Conservation (phyloP, 35 echinoderm and acorn worm species). For the Apostichopus japonicus region DNA sequence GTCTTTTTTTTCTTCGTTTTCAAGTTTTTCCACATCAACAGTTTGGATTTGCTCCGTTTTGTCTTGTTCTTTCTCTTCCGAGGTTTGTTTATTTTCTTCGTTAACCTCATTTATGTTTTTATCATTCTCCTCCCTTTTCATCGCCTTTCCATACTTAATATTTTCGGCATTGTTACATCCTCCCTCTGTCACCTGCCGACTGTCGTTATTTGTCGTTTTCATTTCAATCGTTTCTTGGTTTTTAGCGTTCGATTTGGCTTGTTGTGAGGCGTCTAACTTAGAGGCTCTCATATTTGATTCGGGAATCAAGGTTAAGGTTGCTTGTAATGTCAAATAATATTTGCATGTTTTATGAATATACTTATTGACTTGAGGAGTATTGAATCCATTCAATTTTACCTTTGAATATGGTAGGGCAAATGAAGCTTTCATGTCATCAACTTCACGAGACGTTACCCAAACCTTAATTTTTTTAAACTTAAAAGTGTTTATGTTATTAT, state of each 20-base stretch:
- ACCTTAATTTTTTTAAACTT: background rate
- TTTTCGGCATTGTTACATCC: background rate
- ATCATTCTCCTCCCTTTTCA: background rate
- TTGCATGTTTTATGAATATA: slow-evolving; percentile 4
- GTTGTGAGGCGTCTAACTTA: background rate
- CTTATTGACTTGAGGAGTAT: background rate
- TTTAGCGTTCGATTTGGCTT: too few relatives aligned
- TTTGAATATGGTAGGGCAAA: slow-evolving; percentile 18
- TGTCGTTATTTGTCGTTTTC: too few relatives aligned
- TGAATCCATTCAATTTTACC: slow-evolving; percentile 15
- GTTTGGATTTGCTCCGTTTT: too few relatives aligned
- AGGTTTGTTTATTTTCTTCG: too few relatives aligned
- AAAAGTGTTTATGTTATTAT: background rate
- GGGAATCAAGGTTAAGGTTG: background rate
- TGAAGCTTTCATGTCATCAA: slow-evolving; percentile 11
- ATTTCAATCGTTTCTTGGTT: too few relatives aligned
- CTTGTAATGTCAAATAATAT: background rate
- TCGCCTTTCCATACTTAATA: background rate
- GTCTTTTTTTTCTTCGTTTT: too few relatives aligned
- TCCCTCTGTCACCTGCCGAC: too few relatives aligned
- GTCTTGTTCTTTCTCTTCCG: too few relatives aligned
- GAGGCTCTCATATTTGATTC: background rate
- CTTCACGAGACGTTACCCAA: slow-evolving; percentile 41
- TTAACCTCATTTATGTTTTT: too few relatives aligned
- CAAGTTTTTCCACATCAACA: too few relatives aligned